These are phyloP conservation scores for Drosophila cyrtoloma DNA, from an alignment of 2,888 invertebrate genomes.

Conservation along the genomic window DNA sequence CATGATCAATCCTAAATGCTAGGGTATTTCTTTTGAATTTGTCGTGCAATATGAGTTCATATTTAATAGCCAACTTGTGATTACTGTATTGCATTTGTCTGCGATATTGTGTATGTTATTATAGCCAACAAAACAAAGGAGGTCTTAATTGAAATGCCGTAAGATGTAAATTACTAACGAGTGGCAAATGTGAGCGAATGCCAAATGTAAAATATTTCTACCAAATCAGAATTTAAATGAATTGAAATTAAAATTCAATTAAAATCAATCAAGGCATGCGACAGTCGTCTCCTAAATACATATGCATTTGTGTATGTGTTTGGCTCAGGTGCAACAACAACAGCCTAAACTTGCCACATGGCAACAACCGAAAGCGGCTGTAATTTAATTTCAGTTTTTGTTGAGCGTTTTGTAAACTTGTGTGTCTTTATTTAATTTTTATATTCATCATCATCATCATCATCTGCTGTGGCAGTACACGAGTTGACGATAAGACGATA, in stretches of 20 bases:
- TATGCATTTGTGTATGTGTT: neutral
- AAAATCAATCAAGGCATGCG: constrained; percentile 61
- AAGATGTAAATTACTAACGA: constrained; percentile 44
- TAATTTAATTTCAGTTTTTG: constrained; percentile 56
- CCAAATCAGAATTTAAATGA: constrained; percentile 40
- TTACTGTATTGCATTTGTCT: constrained; percentile 11
- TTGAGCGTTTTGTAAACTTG: constrained; percentile 62
- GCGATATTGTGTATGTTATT: constrained; percentile 37
- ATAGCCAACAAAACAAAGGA: constrained; percentile 54
- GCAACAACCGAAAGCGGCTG: constrained; percentile 25
- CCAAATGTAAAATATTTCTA: constrained; percentile 30
- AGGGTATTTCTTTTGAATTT: neutral
- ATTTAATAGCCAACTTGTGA: constrained; percentile 12
- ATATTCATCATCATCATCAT: constrained; percentile 18
- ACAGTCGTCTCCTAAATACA: constrained; percentile 2
- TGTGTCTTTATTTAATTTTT: constrained; percentile 71
- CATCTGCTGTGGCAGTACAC: constrained; percentile 6
- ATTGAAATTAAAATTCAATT: constrained; percentile 65
- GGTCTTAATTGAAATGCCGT: constrained; percentile 72
- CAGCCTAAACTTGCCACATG: constrained; percentile 27
- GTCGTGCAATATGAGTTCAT: constrained; percentile 1
- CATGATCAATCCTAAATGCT: neutral
- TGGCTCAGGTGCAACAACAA: constrained; percentile 21
- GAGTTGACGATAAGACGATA: constrained; percentile 42
- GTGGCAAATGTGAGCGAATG: constrained; percentile 22